phyloP scores from a whole-genome alignment of 2,888 invertebrate genomes.

The Apamea anceps region DNA sequence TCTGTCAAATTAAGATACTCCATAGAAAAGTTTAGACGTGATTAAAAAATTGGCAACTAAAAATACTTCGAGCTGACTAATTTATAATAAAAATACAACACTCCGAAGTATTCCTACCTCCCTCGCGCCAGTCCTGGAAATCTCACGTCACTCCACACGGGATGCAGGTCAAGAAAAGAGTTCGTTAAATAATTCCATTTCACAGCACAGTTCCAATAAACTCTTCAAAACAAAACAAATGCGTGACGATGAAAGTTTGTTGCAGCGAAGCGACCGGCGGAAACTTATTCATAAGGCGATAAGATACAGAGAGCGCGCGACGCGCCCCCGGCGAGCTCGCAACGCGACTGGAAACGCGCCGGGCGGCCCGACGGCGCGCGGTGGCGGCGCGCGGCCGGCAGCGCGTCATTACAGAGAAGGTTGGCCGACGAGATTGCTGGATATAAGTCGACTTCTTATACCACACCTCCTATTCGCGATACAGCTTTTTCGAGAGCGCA shows the following conservation, averaged over 20 bases:
- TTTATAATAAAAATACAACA: conserved; percentile 1
- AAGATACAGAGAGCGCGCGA: conserved; percentile 8
- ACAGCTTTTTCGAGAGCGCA: conserved; percentile 71
- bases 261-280: background rate
- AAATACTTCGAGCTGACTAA: too few species aligned
- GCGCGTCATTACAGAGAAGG: conserved; percentile 23
- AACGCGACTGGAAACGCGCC: conserved; percentile 4
- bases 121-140: background rate
- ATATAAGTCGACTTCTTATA: conserved; percentile 65
- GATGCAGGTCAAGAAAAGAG: conserved; percentile 11
- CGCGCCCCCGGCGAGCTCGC: background rate
- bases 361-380: conserved; percentile 25
- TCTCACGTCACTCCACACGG: background rate
- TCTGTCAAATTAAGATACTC: too few species aligned
- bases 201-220: conserved; percentile 36
- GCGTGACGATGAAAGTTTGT: background rate
- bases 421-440: conserved; percentile 13
- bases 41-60: too few species aligned
- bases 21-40: too few species aligned
- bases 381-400: background rate
- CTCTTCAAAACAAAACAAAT: conserved; percentile 26
- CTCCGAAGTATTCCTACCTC: background rate
- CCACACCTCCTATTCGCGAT: conserved; percentile 77
- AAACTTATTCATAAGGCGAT: background rate
- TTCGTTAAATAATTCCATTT: conserved; percentile 33